Conservation (phyloP, 2,113 vertebrate species). For the Oryzias woworae region DNA sequence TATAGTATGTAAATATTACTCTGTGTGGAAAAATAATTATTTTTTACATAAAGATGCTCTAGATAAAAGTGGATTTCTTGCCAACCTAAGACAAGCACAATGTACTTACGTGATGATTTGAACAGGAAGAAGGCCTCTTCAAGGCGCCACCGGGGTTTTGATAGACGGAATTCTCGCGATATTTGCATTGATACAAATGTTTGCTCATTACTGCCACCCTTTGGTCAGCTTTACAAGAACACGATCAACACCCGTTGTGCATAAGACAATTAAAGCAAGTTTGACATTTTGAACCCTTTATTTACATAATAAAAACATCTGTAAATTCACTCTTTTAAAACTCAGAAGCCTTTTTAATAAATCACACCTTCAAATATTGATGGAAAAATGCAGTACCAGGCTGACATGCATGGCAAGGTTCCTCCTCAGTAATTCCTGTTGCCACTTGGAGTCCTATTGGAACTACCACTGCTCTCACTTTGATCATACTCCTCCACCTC, state of each 20-base stretch:
- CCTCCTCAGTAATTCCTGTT: constrained; percentile 50
- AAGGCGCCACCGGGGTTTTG: constrained; percentile 22
- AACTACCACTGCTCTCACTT: constrained; percentile 51
- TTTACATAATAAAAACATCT: constrained; percentile 39
- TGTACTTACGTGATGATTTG: constrained; percentile 78
- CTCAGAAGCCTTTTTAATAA: constrained; percentile 26
- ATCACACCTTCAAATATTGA: constrained; percentile 37
- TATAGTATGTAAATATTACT: accelerated
- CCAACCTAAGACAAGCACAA: accelerated
- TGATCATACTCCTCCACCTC: constrained; percentile 63
- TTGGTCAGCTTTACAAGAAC: neutral
- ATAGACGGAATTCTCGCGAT: constrained; percentile 64
- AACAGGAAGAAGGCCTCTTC: constrained; percentile 75
- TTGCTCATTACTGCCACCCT: neutral
- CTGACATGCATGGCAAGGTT: constrained; percentile 2
- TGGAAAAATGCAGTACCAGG: constrained; percentile 33
- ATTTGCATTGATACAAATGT: constrained; percentile 1
- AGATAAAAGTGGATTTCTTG: constrained; percentile 53
- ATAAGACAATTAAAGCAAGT: neutral
- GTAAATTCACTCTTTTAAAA: constrained; percentile 25
- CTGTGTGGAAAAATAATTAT: accelerated
- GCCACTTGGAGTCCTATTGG: constrained; percentile 36
- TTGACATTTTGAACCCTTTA: constrained; percentile 31
- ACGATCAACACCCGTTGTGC: neutral
- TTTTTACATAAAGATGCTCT: constrained; percentile 15